These are phyloP conservation scores for Erpornis zantholeuca DNA, from an alignment of 2,113 vertebrate species.

Conservation along the genomic window DNA sequence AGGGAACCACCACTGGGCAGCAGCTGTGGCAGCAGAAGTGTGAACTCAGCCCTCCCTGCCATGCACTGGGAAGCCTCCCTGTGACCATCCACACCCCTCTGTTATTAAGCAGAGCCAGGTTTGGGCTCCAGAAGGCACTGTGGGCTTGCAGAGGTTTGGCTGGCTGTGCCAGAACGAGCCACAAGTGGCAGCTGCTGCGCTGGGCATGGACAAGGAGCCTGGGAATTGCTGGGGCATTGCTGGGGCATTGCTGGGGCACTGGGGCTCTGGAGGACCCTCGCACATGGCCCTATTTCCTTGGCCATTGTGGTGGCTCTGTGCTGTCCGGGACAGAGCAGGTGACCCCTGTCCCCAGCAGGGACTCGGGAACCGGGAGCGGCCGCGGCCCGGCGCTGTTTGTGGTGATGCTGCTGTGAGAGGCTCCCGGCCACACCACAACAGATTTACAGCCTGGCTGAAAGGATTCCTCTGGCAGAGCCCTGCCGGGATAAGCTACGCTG, in stretches of 20 bases:
- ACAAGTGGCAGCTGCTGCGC: background rate
- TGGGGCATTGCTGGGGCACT: too few species aligned
- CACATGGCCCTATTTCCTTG: fast-evolving
- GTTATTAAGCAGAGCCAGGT: background rate
- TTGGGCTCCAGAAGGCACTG: background rate
- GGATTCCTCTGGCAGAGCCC: background rate
- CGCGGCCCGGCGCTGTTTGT: background rate
- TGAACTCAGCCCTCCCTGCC: background rate
- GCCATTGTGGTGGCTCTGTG: fast-evolving
- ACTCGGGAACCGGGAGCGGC: background rate
- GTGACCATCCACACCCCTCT: background rate
- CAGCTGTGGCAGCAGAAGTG: background rate
- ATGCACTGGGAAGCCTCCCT: background rate
- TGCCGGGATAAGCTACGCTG: constrained; percentile 29
- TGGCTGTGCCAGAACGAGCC: background rate
- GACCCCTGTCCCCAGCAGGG: background rate
- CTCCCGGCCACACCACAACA: background rate
- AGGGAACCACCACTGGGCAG: background rate
- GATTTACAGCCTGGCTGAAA: background rate
- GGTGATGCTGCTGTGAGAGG: background rate
- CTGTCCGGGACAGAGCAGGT: background rate
- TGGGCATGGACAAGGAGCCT: background rate
- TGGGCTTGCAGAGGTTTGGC: background rate
- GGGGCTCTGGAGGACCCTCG: background rate
- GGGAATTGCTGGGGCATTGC: background rate